Percentiles rank a stretch among this genome's conserved stretches.
Evolutionary conservation across 2,113 vertebrate species (phyloP).

Genomic region (Indicator maculatus): DNA sequence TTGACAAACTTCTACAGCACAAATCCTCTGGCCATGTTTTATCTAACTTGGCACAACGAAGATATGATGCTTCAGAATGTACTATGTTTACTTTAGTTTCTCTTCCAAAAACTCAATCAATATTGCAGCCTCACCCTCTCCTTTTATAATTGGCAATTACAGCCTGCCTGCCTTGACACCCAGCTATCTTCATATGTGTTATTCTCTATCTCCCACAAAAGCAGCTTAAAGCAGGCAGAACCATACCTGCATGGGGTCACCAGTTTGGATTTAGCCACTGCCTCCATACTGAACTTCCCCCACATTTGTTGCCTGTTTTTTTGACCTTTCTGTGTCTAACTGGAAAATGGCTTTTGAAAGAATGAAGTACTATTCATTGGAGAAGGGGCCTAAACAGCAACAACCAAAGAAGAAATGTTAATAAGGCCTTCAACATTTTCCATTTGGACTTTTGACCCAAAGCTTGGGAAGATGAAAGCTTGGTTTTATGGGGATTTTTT

Average conservation of each 20-base stretch:
- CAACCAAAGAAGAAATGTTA: background rate
- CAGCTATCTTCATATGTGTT: background rate
- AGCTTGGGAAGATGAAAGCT: background rate
- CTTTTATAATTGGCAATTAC: conserved; percentile 56
- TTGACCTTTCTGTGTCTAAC: background rate
- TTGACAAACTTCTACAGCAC: conserved; percentile 40
- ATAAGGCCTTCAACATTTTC: background rate
- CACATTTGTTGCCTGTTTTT: background rate
- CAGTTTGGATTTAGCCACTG: background rate
- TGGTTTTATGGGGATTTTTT: background rate
- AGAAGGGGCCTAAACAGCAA: background rate
- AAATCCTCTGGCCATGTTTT: conserved; percentile 55
- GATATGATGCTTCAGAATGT: conserved; percentile 38
- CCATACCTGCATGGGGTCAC: background rate
- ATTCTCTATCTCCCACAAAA: background rate
- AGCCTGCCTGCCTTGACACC: conserved; percentile 8
- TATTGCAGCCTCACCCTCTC: conserved; percentile 32
- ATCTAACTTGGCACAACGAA: conserved; percentile 52
- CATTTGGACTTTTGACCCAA: background rate
- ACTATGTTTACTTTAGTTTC: conserved; percentile 43
- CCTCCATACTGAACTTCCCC: background rate
- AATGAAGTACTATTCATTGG: background rate
- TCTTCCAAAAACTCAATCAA: conserved; percentile 57
- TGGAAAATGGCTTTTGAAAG: background rate
- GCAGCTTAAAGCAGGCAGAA: background rate